phyloP scores from a whole-genome alignment of 2,797 vertebrate genomes.

The Lepus oiostolus region DNA sequence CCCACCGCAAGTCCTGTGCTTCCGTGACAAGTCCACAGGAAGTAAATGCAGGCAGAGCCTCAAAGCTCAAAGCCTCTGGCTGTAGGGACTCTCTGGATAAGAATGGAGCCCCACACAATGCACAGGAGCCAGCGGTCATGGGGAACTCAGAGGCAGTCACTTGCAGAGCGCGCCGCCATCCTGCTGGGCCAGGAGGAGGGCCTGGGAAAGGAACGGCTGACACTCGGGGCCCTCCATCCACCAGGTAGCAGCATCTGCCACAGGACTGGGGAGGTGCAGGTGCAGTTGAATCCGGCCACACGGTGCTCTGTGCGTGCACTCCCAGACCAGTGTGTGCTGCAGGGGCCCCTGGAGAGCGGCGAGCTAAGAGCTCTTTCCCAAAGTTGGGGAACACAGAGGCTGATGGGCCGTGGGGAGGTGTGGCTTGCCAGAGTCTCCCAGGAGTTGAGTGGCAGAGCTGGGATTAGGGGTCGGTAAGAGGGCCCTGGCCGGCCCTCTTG shows the following conservation, averaged over 20 bases:
- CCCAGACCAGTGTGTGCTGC: too few species aligned
- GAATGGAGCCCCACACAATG: background rate
- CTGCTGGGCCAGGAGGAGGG: background rate
- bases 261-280: background rate
- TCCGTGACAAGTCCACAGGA: background rate
- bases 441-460: background rate
- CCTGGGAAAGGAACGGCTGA: background rate
- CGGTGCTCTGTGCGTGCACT: too few species aligned
- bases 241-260: background rate
- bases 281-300: background rate
- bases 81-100: background rate
- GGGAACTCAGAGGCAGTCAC: background rate
- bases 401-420: background rate
- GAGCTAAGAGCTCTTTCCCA: background rate
- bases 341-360: background rate
- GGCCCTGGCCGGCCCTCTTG: background rate
- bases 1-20: background rate
- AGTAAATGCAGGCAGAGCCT: background rate
- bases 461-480: background rate
- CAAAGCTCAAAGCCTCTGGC: background rate
- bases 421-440: background rate
- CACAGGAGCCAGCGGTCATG: background rate
- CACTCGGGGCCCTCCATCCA: too few species aligned
- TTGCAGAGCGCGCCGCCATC: background rate
- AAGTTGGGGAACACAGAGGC: background rate